These are phyloP conservation scores for Python bivittatus DNA, from an alignment of 2,113 vertebrate species.

Conservation along the genomic window DNA sequence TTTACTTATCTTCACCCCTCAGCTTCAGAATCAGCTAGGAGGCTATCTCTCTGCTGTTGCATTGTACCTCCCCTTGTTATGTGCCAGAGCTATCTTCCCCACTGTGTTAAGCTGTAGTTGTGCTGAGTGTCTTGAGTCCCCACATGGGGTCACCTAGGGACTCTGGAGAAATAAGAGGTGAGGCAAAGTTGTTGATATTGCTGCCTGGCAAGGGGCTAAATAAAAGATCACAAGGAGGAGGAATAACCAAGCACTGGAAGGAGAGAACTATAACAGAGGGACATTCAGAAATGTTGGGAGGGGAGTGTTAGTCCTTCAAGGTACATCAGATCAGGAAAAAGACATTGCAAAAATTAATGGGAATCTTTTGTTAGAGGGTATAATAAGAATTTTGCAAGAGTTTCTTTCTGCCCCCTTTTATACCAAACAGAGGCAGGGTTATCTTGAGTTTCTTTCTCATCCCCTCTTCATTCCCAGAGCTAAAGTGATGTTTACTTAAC, in stretches of 20 bases:
- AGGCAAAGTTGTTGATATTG: not conserved
- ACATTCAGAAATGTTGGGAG: not conserved
- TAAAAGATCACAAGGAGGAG: not conserved
- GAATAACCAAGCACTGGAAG: not conserved
- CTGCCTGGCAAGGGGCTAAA: not conserved
- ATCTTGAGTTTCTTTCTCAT: not conserved
- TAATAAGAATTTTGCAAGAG: not conserved
- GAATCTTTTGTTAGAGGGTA: not conserved
- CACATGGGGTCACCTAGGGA: not conserved
- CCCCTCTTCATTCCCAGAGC: not conserved
- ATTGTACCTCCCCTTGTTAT: not conserved
- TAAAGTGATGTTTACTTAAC: not conserved
- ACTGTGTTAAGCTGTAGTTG: not conserved
- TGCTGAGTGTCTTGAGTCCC: not conserved
- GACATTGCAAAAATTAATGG: not conserved
- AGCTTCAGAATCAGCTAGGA: not conserved
- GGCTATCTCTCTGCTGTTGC: not conserved
- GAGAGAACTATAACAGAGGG: not conserved
- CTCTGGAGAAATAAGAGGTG: not conserved
- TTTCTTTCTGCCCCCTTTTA: not conserved
- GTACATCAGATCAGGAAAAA: not conserved
- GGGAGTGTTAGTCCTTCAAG: not conserved
- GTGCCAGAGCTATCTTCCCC: not conserved
- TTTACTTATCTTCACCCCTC: not conserved
- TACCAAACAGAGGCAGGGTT: not conserved